Base-by-base conservation (phyloP, 2,888 invertebrate species). In the Beris morrisii region DNA sequence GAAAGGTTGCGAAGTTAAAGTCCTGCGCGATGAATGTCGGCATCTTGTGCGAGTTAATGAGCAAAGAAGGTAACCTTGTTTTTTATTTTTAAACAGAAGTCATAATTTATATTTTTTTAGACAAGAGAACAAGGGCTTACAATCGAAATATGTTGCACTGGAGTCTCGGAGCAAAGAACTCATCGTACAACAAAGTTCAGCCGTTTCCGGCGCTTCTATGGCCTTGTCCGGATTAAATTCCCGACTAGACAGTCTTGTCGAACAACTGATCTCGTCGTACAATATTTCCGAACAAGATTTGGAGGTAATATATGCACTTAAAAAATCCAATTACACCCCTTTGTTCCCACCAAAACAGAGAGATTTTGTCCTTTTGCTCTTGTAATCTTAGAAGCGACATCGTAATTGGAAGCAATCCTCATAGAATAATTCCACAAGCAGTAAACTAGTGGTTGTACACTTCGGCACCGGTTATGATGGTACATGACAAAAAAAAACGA, bases 1-100 rank as follows among this genome's bases (percentile, higher is more conserved):
- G 71, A 83, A 83, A 55, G 84, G 86, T 68, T 80, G 81, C 46
- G 87, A 87, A 73, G 74, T 88, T 31, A 83, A 84, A 59, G 82
- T 83, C 72, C 86, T 91, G 70, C 87, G 88, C 45, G 90, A 89
- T 61, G 92, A 92, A 75, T 91, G 90, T 74, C 86, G 89, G 9
- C 90, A 91, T 75, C 83, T 92, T 68, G 90, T 90, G 66, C 85
- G 90, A 71, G 85, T 91, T 77, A 90, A 89, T 76, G 93, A 93
- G 79, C 92, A 92, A 81, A 86, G 90, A 73, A 86, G 90, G 78
- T 89, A 83, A 75, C 79, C 28, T 52, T 44, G 12, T 63, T 46
- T 30, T 61, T 30, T 43, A 15, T 4, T 52, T 63, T 55, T 11
- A 53, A 53, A 56, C 43, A n/a, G 11, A 52, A 38, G 12, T 28